These are phyloP conservation scores for Pholis gunnellus DNA, from an alignment of 2,113 vertebrate species.

Conservation along the genomic window DNA sequence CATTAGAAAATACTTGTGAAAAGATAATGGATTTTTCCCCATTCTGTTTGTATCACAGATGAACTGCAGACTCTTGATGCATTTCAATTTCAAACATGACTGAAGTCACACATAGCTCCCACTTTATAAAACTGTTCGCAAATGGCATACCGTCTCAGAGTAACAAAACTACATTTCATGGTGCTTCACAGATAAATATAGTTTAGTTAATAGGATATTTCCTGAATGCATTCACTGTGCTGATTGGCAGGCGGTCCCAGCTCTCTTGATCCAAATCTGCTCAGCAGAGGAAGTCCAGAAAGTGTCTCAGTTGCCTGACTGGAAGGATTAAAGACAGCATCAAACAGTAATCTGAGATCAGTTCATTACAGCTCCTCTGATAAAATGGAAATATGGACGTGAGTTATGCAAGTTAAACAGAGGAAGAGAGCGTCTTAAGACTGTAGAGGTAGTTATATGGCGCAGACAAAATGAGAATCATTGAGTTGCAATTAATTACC, in stretches of 20 bases:
- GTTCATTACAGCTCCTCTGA: slow-evolving; percentile 61
- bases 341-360: slow-evolving; percentile 67
- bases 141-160: slow-evolving; percentile 8
- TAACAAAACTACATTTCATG: slow-evolving; percentile 14
- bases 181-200: slow-evolving; percentile 38
- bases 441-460: slow-evolving; percentile 13
- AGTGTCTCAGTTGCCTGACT: slow-evolving; percentile 64
- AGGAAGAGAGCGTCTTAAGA: slow-evolving; percentile 18
- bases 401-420: slow-evolving; percentile 54
- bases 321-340: slow-evolving; percentile 61
- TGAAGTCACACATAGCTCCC: not conserved
- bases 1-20: slow-evolving; percentile 14
- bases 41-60: slow-evolving; percentile 16
- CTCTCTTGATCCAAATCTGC: slow-evolving; percentile 65
- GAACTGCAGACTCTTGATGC: slow-evolving; percentile 31
- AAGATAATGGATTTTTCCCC: slow-evolving; percentile 33
- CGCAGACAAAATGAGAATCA: slow-evolving; percentile 9
- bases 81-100: slow-evolving; percentile 40
- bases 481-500: slow-evolving; percentile 12
- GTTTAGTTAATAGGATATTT: slow-evolving; percentile 40
- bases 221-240: slow-evolving; percentile 29
- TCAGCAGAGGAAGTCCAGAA: slow-evolving; percentile 58
- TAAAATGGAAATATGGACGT: slow-evolving; percentile 65
- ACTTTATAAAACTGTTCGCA: slow-evolving; percentile 12
- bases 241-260: slow-evolving; percentile 59